Percentiles rank a stretch among this genome's conserved stretches.
Conservation (phyloP, 2,797 vertebrate genomes). For the Erpetoichthys calabaricus region DNA sequence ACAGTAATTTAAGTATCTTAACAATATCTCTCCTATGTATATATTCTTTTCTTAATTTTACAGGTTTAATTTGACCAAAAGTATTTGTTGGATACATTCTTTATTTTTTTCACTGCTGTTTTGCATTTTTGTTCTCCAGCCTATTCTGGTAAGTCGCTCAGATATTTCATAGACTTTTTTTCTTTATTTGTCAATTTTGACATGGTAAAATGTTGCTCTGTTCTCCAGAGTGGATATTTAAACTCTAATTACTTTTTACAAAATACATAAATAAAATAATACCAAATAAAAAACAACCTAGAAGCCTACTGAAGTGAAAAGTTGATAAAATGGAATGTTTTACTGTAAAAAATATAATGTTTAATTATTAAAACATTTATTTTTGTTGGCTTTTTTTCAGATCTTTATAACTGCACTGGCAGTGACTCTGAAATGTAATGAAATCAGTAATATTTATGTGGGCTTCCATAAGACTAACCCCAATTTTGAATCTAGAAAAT, state of each 20-base stretch:
- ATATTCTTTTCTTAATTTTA: conserved; percentile 10
- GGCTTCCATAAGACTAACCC: conserved; percentile 16
- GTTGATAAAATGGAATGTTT: too few species aligned
- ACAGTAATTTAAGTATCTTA: too few species aligned
- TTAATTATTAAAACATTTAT: neutral
- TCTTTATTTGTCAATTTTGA: too few species aligned
- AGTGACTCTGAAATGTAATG: conserved; percentile 38
- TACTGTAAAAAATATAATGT: too few species aligned
- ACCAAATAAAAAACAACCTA: too few species aligned
- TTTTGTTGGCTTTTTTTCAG: conserved; percentile 31
- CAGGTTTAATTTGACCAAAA: conserved; percentile 50
- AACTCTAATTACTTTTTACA: too few species aligned
- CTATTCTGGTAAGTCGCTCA: conserved; percentile 36
- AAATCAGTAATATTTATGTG: conserved; percentile 24
- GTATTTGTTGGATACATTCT: conserved; percentile 50
- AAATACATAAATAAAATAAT: too few species aligned
- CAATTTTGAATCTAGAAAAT: conserved; percentile 20
- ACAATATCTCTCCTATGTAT: too few species aligned
- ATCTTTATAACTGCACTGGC: conserved; percentile 38
- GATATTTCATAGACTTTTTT: too few species aligned
- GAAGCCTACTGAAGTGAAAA: too few species aligned
- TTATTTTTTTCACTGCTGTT: conserved; percentile 47
- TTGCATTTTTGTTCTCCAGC: conserved; percentile 56
- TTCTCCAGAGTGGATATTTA: neutral
- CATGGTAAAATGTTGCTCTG: neutral